phyloP scores from a whole-genome alignment of 2,888 invertebrate species.

The Dasypogon diadema region DNA sequence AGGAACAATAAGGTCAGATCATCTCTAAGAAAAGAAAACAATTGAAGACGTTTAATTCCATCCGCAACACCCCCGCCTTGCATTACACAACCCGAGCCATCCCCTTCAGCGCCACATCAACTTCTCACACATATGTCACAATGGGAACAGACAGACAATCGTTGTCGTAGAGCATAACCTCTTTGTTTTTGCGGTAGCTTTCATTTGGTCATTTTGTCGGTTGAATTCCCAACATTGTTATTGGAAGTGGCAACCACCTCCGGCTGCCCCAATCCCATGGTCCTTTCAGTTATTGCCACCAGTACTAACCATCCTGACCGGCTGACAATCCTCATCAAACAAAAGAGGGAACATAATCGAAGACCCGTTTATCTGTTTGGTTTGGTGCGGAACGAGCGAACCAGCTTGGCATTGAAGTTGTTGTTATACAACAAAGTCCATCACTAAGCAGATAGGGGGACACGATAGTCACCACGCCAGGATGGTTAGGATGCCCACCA shows the following conservation, averaged over 20 bases:
- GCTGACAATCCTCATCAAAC: slow-evolving; percentile 54
- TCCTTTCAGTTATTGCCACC: not conserved
- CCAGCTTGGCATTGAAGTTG: not conserved
- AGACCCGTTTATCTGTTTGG: slow-evolving; percentile 44
- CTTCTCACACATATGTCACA: slow-evolving; percentile 16
- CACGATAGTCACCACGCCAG: not conserved
- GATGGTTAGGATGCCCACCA: not conserved
- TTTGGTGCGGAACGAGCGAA: slow-evolving; percentile 10
- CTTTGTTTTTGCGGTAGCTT: slow-evolving; percentile 46
- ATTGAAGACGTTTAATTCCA: slow-evolving; percentile 49
- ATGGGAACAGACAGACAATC: slow-evolving; percentile 22
- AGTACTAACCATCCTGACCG: slow-evolving; percentile 23
- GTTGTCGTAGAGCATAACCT: slow-evolving; percentile 38
- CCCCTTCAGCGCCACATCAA: slow-evolving; percentile 17
- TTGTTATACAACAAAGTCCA: slow-evolving; percentile 6
- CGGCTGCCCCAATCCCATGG: not conserved
- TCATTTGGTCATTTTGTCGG: slow-evolving; percentile 48
- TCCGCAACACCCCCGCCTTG: slow-evolving; percentile 15
- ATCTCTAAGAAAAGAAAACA: slow-evolving; percentile 46
- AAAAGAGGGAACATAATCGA: slow-evolving; percentile 48
- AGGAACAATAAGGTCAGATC: slow-evolving; percentile 40
- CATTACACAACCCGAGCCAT: not conserved
- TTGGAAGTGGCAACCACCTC: slow-evolving; percentile 1
- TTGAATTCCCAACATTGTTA: slow-evolving; percentile 16
- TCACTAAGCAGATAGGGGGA: not conserved